Percentiles rank a stretch among this genome's conserved stretches.
phyloP scores from a whole-genome alignment of 1,140 invertebrate species.

The Stegodyphus dumicola region DNA sequence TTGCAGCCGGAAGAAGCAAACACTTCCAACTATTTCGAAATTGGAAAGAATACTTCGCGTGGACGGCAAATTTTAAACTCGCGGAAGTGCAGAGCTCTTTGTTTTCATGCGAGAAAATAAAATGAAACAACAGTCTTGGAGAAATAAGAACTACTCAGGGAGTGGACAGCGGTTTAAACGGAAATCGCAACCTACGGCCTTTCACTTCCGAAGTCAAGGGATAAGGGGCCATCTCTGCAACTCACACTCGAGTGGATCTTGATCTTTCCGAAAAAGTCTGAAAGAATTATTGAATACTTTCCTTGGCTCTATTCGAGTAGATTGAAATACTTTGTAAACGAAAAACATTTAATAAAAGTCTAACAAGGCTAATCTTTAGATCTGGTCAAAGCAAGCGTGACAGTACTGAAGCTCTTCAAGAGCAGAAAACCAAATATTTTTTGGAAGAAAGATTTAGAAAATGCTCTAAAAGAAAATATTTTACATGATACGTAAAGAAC shows the following conservation, averaged over 20 bases:
- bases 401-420: too few species aligned
- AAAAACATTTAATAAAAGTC: too few species aligned
- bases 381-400: too few species aligned
- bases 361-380: too few species aligned
- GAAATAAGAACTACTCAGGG: constrained; percentile 49
- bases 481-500: too few species aligned
- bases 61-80: constrained; percentile 52
- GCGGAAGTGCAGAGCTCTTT: constrained; percentile 32
- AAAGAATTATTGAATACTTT: not conserved
- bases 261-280: not conserved
- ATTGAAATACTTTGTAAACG: too few species aligned
- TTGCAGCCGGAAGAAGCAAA: constrained; percentile 51
- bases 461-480: too few species aligned
- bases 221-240: constrained; percentile 26
- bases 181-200: constrained; percentile 55
- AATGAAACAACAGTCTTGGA: constrained; percentile 44
- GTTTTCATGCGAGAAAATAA: constrained; percentile 56
- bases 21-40: constrained; percentile 61
- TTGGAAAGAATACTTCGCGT: constrained; percentile 59
- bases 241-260: not conserved
- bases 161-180: constrained; percentile 57
- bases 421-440: too few species aligned
- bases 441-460: too few species aligned
- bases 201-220: constrained; percentile 29
- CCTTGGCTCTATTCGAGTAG: too few species aligned